These are phyloP conservation scores for Festucalex cinctus DNA, from an alignment of 2,113 vertebrate genomes.

Conservation along the genomic window DNA sequence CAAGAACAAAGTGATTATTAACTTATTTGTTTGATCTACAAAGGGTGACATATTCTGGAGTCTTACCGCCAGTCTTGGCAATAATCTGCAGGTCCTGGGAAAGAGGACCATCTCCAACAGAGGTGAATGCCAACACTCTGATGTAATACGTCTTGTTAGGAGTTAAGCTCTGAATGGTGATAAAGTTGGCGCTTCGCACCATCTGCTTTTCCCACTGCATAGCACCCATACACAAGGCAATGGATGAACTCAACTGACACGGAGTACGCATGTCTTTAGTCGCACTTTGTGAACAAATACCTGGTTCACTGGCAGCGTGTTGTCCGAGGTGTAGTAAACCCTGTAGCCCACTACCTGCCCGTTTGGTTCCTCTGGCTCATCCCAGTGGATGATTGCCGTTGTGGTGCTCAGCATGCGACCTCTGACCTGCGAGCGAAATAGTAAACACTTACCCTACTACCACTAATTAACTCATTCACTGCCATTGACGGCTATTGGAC, in stretches of 20 bases:
- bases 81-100: conserved; percentile 97
- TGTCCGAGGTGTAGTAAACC: conserved; percentile 95
- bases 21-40: background rate
- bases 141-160: conserved; percentile 97
- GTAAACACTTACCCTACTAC: background rate
- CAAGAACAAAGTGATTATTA: conserved; percentile 7
- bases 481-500: too few relatives aligned
- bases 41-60: background rate
- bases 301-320: conserved; percentile 85
- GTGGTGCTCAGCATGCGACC: conserved; percentile 96
- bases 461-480: background rate
- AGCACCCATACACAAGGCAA: conserved; percentile 9
- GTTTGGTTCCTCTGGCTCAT: conserved; percentile 96
- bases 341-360: conserved; percentile 97
- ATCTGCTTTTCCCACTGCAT: conserved; percentile 92
- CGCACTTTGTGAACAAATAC: conserved; percentile 30
- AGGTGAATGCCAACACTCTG: conserved; percentile 95
- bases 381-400: conserved; percentile 97
- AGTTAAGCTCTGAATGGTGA: conserved; percentile 88
- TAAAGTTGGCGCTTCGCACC: conserved; percentile 90
- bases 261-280: background rate
- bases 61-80: conserved; percentile 90
- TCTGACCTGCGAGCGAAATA: conserved; percentile 72
- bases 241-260: background rate
- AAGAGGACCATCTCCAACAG: conserved; percentile 94